Evolutionary conservation across 2,113 vertebrate species (phyloP), one percentile per base, ranked within the genome.

Genomic region (Ictidomys tridecemlineatus): DNA sequence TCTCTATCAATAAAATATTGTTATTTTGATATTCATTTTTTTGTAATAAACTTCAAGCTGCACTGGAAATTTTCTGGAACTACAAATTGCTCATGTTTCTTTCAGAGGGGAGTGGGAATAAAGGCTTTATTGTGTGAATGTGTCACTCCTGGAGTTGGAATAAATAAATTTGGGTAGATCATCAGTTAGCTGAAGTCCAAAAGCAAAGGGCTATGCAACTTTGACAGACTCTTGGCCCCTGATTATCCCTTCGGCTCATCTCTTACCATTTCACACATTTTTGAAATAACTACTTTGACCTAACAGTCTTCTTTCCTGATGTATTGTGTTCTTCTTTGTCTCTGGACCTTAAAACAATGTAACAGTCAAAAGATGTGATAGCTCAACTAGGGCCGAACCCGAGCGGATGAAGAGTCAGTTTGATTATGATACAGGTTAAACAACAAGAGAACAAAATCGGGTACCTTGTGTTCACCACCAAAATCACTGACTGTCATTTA

Each of bases 1-100:
- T 94, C 63, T 80, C 79, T 93, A 79, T 61, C 83, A 89, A 94
- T 92, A 92, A 91, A 94, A 95, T 91, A 94, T 39, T 92, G 32
- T 86, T 85, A 78, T 90, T 95, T 85, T 94, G 65, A 84, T 85
- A 86, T 65, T 82, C 32, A 16, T 67, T 93, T 70, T 70, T 95
- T 94, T n/a, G 16, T 56, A 89, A 93, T 76, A 69, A 94, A 80
- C 22, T 93, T 95, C 69, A 80, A 48, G n/a, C n/a, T 63, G 22
- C 2, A 4, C 28, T 76, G 39, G 22, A 76, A 93, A 94, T 90
- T 73, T 77, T 76, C 74, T 93, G 56, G 67, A 89, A 85, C 24
- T 69, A 4, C 63, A 63, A n/a, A 72, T 76, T 72, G 26, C 45
- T 84, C 42, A 2, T 69, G 22, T 89, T 82, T 45, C 63, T 92